Percentiles rank a stretch among this genome's conserved stretches.
These are phyloP conservation scores for Caenorhabditis japonica DNA, from an alignment of 2,888 invertebrate genomes.

Conservation along the genomic window DNA sequence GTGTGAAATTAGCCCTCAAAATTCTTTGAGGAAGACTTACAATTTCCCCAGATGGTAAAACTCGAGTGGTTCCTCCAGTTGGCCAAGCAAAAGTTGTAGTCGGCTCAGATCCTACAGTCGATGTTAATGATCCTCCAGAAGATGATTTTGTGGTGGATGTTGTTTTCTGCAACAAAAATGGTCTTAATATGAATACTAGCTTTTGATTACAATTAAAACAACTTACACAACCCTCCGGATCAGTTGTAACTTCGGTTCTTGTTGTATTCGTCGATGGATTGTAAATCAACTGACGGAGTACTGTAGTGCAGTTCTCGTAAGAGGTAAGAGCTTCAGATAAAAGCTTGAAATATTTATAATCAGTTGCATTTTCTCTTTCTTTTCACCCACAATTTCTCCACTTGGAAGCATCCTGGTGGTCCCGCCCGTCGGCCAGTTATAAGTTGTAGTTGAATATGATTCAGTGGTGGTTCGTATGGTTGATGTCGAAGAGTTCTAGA, in stretches of 20 bases:
- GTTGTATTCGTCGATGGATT: not conserved
- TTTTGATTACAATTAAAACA: too few species aligned
- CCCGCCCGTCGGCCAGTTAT: not conserved
- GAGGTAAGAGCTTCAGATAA: not conserved
- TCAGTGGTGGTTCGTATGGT: too few species aligned
- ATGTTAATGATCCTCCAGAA: not conserved
- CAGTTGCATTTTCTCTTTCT: too few species aligned
- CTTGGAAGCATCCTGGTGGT: not conserved
- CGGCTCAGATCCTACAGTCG: not conserved
- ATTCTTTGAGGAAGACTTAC: not conserved
- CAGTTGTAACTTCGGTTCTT: not conserved
- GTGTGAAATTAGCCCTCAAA: too few species aligned
- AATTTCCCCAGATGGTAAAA: constrained; percentile 20
- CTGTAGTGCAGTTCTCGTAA: constrained; percentile 6
- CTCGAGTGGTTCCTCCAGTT: constrained; percentile 24
- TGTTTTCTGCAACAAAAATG: too few species aligned
- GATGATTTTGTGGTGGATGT: not conserved
- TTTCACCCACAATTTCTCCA: constrained; percentile 12
- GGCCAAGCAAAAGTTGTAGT: constrained; percentile 28
- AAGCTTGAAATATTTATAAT: too few species aligned
- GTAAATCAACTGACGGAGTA: not conserved
- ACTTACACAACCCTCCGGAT: constrained; percentile 17
- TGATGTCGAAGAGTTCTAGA: too few species aligned
- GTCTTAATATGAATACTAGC: too few species aligned
- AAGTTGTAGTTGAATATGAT: not conserved